Evolutionary conservation across 2,888 invertebrate species (phyloP).

Genomic region (Notodonta ziczac): DNA sequence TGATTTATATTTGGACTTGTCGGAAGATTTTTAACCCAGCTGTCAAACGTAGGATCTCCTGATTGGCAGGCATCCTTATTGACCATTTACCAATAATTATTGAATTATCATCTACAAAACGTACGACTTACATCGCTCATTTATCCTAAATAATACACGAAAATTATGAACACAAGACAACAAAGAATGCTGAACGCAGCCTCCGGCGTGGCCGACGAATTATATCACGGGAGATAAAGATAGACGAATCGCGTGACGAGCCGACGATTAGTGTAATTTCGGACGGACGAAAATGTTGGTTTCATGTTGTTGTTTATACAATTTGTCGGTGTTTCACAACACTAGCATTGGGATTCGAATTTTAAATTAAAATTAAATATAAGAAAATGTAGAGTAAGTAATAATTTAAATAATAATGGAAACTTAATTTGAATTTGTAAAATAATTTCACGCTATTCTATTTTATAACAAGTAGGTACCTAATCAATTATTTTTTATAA

Average conservation of each 20-base stretch:
- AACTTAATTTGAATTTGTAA: no score
- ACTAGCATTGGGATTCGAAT: not conserved
- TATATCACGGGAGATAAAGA: conserved; percentile 69
- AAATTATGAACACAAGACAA: conserved; percentile 28
- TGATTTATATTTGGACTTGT: no score
- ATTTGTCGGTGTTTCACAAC: conserved; percentile 1
- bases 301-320: conserved; percentile 1
- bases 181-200: conserved; percentile 68
- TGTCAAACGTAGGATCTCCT: no score
- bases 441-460: no score
- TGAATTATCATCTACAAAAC: not conserved
- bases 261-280: conserved; percentile 73
- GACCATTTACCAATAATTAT: not conserved
- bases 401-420: no score
- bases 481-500: no score
- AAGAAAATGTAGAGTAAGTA: not conserved
- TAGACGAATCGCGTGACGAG: conserved; percentile 80
- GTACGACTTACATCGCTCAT: not conserved
- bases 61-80: no score
- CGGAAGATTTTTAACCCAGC: no score
- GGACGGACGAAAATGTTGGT: conserved; percentile 54
- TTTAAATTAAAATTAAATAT: not conserved
- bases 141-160: conserved; percentile 19
- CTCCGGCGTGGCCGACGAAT: conserved; percentile 66
- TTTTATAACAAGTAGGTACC: no score